These are phyloP conservation scores for Promerops cafer DNA, from an alignment of 2,113 vertebrate genomes.

Conservation along the genomic window DNA sequence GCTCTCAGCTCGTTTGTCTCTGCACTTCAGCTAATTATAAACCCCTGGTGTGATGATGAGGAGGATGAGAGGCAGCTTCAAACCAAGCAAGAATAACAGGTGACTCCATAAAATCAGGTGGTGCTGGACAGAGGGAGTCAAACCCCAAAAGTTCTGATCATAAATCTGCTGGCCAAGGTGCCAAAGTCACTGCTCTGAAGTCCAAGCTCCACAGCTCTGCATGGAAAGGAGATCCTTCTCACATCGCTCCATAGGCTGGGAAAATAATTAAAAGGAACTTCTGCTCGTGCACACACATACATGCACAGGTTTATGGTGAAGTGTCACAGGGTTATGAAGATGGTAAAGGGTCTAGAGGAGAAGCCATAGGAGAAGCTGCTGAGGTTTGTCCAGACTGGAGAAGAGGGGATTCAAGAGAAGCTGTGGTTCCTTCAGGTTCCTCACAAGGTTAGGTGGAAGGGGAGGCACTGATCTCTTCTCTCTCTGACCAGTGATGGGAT, in stretches of 20 bases:
- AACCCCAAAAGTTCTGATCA: not conserved
- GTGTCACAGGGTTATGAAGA: not conserved
- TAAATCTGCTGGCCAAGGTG: not conserved
- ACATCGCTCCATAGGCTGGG: fast-evolving
- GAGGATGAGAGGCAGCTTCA: not conserved
- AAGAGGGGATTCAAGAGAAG: not conserved
- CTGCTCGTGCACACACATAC: fast-evolving
- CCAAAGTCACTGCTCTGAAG: not conserved
- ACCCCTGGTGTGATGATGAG: not conserved
- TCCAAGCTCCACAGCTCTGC: not conserved
- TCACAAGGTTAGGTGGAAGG: not conserved
- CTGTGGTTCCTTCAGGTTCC: not conserved
- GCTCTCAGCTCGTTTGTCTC: not conserved
- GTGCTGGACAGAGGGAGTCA: not conserved
- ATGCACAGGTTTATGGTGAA: not conserved
- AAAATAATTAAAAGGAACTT: not conserved
- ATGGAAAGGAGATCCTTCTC: not conserved
- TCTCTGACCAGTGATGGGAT: not conserved
- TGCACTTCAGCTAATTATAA: not conserved
- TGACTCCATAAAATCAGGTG: not conserved
- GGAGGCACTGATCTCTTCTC: not conserved
- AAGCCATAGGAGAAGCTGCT: not conserved
- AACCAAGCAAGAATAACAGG: not conserved
- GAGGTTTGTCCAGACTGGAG: not conserved
- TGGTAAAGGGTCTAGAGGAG: not conserved